These are phyloP conservation scores for Nasonia giraulti DNA, from an alignment of 1,140 invertebrate species.

Conservation along the genomic window DNA sequence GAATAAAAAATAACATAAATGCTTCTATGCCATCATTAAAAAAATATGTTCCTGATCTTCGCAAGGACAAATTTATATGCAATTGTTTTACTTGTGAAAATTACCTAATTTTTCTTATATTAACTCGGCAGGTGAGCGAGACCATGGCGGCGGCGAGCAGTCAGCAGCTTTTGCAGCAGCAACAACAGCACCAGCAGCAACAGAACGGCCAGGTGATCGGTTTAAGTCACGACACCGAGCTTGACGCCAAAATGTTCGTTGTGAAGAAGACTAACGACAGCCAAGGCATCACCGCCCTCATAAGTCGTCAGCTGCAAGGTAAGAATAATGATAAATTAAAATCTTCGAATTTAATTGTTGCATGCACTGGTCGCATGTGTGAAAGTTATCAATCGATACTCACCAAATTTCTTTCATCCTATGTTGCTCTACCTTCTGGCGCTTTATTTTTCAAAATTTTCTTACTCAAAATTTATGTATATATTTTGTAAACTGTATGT, in stretches of 20 bases:
- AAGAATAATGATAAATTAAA: neutral
- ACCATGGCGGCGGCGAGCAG: constrained; percentile 82
- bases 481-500: neutral
- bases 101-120: neutral
- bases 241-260: constrained; percentile 84
- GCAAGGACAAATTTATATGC: neutral
- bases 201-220: constrained; percentile 78
- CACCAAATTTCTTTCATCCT: neutral
- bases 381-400: neutral
- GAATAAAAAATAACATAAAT: neutral
- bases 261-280: constrained; percentile 85
- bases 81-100: neutral
- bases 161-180: neutral
- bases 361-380: constrained; percentile 18
- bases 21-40: neutral
- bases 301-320: constrained; percentile 87
- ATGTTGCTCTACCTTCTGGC: neutral
- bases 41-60: neutral
- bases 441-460: neutral
- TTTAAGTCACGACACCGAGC: constrained; percentile 75
- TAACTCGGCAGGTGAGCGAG: constrained; percentile 80
- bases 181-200: constrained; percentile 61
- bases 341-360: neutral
- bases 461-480: neutral
- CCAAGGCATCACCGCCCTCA: constrained; percentile 83